Base-by-base conservation (phyloP, 2,113 vertebrate species). In the Dendrocopos noguchii region DNA sequence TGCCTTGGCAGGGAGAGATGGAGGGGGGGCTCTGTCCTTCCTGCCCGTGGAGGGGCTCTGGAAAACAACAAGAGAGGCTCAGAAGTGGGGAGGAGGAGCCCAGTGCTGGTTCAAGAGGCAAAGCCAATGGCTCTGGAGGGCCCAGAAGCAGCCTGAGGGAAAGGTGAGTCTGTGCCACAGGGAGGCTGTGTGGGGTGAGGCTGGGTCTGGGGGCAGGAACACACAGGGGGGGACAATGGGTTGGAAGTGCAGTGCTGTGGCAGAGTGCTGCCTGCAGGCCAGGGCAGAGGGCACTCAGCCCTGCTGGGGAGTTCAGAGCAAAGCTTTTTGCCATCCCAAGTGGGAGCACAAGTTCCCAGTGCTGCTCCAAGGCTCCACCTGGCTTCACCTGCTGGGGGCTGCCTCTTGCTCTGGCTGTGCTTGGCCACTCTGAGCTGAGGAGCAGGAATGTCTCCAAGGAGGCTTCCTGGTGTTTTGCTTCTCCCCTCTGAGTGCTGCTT, bases 321-420 rank as follows among this genome's bases (percentile, higher is more conserved):
- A 36, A 67, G 55, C 14, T 16, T 60, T 57, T 39, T 78, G 33
- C 53, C 1, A 0, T 75, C 56, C 46, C 74, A 33, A 7, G 64
- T 8, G 46, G 84, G 33, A 89, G 52, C 71, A 70, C 60, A 50
- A 89, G 57, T 60, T 27, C 29, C 28, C 11, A 5, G 34, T 7
- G 74, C 33, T 53, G 39, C 50, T 29, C 31, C 1, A 19, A 13
- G 21, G 20, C 66, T 56, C 63, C 42, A 0, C 3, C 2, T 66
- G 57, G 33, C 22, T 84, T 67, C 9, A 0, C 0, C 0, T 19
- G 24, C 4, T 12, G 16, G 5, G 42, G 50, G 9, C n/a, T n/a
- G 75, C 29, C 0, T 1, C 24, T 34, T 16, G 22, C 8, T 33
- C 56, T 16, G 0, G 4, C 7, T 2, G 19, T 8, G 17, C 22